phyloP scores from a whole-genome alignment of 1,140 invertebrate species.

The Bombus cullumanus region DNA sequence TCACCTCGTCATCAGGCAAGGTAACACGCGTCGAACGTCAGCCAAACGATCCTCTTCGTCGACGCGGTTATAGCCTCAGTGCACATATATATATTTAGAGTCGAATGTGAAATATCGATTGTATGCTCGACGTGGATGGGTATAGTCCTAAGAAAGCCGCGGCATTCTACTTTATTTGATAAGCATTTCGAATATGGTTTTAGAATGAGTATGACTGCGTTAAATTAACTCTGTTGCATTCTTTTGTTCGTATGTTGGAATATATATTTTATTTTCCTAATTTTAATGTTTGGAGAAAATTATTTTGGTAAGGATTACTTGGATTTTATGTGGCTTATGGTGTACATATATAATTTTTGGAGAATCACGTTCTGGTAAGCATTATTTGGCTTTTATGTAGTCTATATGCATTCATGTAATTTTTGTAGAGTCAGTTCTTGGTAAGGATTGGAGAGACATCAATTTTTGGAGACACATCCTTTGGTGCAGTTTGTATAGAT shows the following conservation, averaged over 20 bases:
- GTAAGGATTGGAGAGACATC: too few species aligned
- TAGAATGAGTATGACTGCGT: too few species aligned
- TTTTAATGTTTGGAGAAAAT: too few species aligned
- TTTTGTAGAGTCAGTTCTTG: neutral
- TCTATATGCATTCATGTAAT: too few species aligned
- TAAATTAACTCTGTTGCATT: too few species aligned
- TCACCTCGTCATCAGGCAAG: constrained; percentile 37
- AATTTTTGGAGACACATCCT: too few species aligned
- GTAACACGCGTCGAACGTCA: constrained; percentile 3
- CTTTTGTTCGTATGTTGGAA: too few species aligned
- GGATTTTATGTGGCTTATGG: neutral
- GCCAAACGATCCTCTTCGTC: constrained; percentile 8
- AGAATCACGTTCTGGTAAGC: neutral
- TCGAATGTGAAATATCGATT: constrained; percentile 12
- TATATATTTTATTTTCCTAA: too few species aligned
- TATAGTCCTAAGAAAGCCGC: neutral
- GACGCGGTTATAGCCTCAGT: neutral
- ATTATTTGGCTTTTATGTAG: neutral
- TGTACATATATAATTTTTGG: neutral
- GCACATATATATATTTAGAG: neutral
- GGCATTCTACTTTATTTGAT: neutral
- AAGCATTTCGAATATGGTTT: too few species aligned
- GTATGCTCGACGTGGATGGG: too few species aligned
- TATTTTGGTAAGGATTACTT: too few species aligned
- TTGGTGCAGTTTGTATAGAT: neutral